These are phyloP conservation scores for Charadrius vociferus DNA, from an alignment of 2,113 vertebrate genomes.

Conservation along the genomic window DNA sequence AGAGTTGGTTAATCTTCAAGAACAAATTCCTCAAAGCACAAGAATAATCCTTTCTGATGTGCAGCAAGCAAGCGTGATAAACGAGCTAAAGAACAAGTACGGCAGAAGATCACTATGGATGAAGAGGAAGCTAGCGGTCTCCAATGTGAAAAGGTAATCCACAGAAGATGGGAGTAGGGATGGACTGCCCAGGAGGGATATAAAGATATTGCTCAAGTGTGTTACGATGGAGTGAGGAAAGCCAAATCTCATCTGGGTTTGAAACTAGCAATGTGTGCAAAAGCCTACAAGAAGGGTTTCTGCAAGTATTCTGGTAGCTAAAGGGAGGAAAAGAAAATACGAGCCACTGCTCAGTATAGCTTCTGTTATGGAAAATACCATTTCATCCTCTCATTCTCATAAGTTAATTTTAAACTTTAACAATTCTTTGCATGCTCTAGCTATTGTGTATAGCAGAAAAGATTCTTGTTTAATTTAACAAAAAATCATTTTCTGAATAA, in stretches of 20 bases:
- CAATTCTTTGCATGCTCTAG: not conserved
- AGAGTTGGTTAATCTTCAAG: not conserved
- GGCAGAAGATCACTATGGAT: not conserved
- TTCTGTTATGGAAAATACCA: not conserved
- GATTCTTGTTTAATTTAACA: constrained; percentile 3
- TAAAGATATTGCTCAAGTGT: not conserved
- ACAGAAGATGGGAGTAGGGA: not conserved
- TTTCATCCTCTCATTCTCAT: not conserved
- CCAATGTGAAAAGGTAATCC: not conserved
- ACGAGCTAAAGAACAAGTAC: not conserved
- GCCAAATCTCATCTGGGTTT: not conserved
- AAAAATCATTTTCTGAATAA: constrained; percentile 22
- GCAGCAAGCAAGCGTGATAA: not conserved
- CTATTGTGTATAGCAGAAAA: not conserved
- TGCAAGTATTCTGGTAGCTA: not conserved
- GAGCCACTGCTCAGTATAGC: not conserved
- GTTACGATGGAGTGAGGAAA: not conserved
- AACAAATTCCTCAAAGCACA: not conserved
- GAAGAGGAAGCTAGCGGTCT: not conserved
- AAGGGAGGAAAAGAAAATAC: not conserved
- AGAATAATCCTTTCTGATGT: not conserved
- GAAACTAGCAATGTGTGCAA: not conserved
- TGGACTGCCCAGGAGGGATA: not conserved
- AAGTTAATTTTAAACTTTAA: not conserved
- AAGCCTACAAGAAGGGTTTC: not conserved